A percentile compares a stretch with the other conserved stretches of the same genome.
Evolutionary conservation across 2,888 invertebrate species (phyloP).

Genomic region (Chaetoderma sp.): DNA sequence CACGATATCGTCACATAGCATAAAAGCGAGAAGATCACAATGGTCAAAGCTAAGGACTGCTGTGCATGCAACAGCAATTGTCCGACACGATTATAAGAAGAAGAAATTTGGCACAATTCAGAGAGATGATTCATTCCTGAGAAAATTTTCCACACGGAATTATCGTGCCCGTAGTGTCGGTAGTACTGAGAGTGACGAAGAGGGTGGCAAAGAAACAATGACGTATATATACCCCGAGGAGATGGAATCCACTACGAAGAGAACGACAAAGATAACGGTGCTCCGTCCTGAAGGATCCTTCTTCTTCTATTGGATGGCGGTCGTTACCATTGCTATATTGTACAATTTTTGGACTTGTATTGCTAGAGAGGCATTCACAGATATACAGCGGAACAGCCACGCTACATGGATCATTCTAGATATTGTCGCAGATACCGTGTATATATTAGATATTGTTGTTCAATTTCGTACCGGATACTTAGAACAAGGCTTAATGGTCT

Average conservation of each 20-base stretch:
- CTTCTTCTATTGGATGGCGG: slow-evolving; percentile 94
- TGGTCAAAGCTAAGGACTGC: slow-evolving; percentile 97
- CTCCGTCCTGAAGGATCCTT: slow-evolving; percentile 96
- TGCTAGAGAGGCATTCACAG: slow-evolving; percentile 93
- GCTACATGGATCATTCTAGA: slow-evolving; percentile 72
- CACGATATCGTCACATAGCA: too few relatives aligned
- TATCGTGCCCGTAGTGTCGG: slow-evolving; percentile 5
- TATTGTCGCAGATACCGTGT: slow-evolving; percentile 86
- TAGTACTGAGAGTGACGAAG: neutral
- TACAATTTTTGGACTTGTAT: slow-evolving; percentile 97
- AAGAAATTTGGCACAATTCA: slow-evolving; percentile 41
- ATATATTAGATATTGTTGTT: slow-evolving; percentile 88
- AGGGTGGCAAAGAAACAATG: neutral
- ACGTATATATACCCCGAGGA: slow-evolving; percentile 8
- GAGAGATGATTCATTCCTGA: slow-evolving; percentile 77
- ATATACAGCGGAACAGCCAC: slow-evolving; percentile 75
- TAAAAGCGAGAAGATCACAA: slow-evolving; percentile 20
- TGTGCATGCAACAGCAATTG: slow-evolving; percentile 58
- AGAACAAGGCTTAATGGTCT: slow-evolving; percentile 90
- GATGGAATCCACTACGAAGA: neutral
- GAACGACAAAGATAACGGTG: neutral
- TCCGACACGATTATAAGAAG: slow-evolving; percentile 39
- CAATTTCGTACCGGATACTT: slow-evolving; percentile 95
- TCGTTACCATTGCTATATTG: slow-evolving; percentile 88
- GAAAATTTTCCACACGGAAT: slow-evolving; percentile 92